Evolutionary conservation across 2,797 vertebrate genomes (phyloP).

Genomic region (Borostomias antarcticus): DNA sequence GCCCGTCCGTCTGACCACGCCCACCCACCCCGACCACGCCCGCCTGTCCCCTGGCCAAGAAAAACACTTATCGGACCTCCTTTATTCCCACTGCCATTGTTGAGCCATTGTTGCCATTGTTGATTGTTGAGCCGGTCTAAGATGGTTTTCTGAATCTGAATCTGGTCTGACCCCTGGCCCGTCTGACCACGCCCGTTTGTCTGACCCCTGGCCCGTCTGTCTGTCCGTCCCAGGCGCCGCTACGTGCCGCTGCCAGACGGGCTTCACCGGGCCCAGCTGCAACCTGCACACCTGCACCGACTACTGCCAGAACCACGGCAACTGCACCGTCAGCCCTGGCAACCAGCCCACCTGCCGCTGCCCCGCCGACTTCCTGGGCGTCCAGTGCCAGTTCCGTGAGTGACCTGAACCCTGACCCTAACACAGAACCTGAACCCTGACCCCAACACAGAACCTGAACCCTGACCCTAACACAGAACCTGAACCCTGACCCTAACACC

Average conservation of each 20-base stretch:
- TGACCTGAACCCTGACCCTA: slow-evolving; percentile 26
- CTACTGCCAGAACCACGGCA: slow-evolving; percentile 89
- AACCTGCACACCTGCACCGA: slow-evolving; percentile 85
- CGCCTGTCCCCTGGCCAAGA: no score
- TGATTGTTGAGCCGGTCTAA: no score
- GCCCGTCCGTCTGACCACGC: neutral
- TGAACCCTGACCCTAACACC: no score
- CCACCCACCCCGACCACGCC: neutral
- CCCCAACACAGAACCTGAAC: neutral
- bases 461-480: neutral
- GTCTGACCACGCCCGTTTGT: no score
- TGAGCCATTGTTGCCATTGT: no score
- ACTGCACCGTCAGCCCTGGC: slow-evolving; percentile 89
- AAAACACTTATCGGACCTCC: no score
- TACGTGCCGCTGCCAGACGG: slow-evolving; percentile 89
- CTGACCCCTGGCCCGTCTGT: no score
- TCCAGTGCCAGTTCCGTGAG: slow-evolving; percentile 95
- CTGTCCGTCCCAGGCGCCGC: slow-evolving; percentile 80
- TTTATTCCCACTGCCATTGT: no score
- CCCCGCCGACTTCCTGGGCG: slow-evolving; percentile 80
- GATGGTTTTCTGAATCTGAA: no score
- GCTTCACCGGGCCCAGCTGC: slow-evolving; percentile 91
- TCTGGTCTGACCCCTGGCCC: no score
- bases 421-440: neutral
- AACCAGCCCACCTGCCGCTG: slow-evolving; percentile 93